Base-by-base conservation (phyloP, 2,113 vertebrate genomes). In the Amblyopsis rosae region DNA sequence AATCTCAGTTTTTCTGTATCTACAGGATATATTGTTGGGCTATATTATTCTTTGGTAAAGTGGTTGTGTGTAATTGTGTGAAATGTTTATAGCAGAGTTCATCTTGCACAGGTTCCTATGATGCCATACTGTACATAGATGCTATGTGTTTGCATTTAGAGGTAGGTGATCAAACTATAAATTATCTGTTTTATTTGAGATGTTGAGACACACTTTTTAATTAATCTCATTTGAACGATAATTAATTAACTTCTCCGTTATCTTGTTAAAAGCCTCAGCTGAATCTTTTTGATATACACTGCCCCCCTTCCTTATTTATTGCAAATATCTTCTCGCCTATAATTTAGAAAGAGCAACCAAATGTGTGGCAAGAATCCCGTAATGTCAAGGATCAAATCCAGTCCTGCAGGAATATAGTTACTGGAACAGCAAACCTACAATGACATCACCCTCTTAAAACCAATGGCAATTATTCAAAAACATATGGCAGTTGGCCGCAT, bases 391-490 rank as follows among this genome's bases (percentile, higher is more conserved):
- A 82, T 79, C 69, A 0, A 32, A 70, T 86, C 87, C 89, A 87
- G 62, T 59, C 77, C 65, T 75, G 59, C 51, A 80, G 69, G 79
- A 87, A 82, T 85, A 87, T 81, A 81, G 82, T 89, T 91, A 89
- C 85, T 89, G 88, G 86, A 90, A 91, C 71, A 81, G 73, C 76
- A 83, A 79, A 73, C 75, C 61, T 79, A 59, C 64, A 49, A 58
- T 87, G 85, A 88, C 84, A 89, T 88, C 88, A 88, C 65, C 79
- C 86, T 85, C 65, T 89, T 87, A 90, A 90, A 89, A 88, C 78
- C 75, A 88, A 88, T 81, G 85, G 86, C 86, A 74, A 84, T 83
- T 86, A 87, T 89, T 84, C 81, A 84, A 80, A 88, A 88, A 74
- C 86, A 83, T 77, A 79, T 83, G 82, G 80, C 82, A 19, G 16